phyloP scores from a whole-genome alignment of 2,113 vertebrate species.

The Tragelaphus strepsiceros region DNA sequence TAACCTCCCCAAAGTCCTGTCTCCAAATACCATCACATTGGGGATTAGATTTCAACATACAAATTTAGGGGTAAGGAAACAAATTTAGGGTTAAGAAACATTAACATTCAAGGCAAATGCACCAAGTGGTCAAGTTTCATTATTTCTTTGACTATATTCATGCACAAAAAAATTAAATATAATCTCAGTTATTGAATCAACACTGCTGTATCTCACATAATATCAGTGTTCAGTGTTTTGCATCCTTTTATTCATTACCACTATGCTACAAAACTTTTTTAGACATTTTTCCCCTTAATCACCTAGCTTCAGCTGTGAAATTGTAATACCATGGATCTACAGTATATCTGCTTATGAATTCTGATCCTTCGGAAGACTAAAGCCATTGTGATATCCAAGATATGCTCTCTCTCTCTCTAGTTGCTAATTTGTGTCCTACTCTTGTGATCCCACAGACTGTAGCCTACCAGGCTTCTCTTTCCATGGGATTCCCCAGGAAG shows the following conservation, averaged over 20 bases:
- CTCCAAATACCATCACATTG: neutral
- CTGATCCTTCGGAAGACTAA: neutral
- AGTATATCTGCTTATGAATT: neutral
- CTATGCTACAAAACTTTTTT: rapidly evolving
- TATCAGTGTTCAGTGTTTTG: neutral
- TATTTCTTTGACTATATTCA: neutral
- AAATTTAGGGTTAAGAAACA: too few relatives aligned
- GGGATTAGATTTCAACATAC: neutral
- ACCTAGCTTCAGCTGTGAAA: neutral
- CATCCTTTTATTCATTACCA: neutral
- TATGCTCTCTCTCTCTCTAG: rapidly evolving
- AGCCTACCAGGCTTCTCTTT: neutral
- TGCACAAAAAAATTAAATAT: neutral
- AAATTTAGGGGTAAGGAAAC: neutral
- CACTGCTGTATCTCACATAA: neutral
- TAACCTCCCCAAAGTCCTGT: neutral
- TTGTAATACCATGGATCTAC: neutral
- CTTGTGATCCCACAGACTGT: neutral
- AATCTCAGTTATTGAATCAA: neutral
- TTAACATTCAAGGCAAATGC: neutral
- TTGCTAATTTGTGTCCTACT: neutral
- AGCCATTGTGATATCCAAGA: neutral
- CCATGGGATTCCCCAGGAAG: neutral
- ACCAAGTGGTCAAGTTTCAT: neutral
- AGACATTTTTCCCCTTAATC: neutral